Base-by-base conservation (phyloP, 2,797 vertebrate genomes). In the Eutrigla gurnardus region DNA sequence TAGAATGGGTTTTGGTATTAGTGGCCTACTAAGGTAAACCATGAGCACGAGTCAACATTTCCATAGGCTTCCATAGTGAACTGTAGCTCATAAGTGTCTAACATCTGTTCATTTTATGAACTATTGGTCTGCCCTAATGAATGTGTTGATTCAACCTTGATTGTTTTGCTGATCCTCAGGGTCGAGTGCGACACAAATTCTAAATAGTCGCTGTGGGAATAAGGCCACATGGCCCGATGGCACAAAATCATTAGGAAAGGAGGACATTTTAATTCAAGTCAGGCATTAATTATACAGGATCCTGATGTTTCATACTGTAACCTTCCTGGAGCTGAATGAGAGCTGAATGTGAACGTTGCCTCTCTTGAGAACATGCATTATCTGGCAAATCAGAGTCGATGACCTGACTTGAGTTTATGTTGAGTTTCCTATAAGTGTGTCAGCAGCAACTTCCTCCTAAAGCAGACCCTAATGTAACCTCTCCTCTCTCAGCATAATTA, bases 221-320 rank as follows among this genome's bases (percentile, higher is more conserved):
- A 86, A 78, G 55, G 61, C 80, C 72, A 18, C 52, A 81, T 39
- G 77, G 64, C n/a, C 69, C 50, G 45, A 82, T 73, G 67, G 50
- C 60, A 73, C 73, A 78, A 71, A 81, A 83, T 80, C 77, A 80
- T 80, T 47, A 81, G 76, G 43, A 77, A 73, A 78, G 47, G 17
- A 54, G 45, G 70, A 79, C 32, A 71, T 87, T 85, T 83, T 39
- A 77, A 84, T 86, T 89, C 62, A 69, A 78, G 73, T 69, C 75
- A 55, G 75, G 54, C 15, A 10, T 69, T 70, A 64, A 80, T 87
- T 77, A 77, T 77, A 77, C 47, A 62, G 72, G 69, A 80, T 73
- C 65, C 65, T 53, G 17, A 72, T 76, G 82, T 70, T 80, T 79
- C 64, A 42, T 61, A 46, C 62, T 80, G 61, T 87, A 85, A 88